phyloP scores from a whole-genome alignment of 1,140 invertebrate genomes.

The Hycleus phaleratus region DNA sequence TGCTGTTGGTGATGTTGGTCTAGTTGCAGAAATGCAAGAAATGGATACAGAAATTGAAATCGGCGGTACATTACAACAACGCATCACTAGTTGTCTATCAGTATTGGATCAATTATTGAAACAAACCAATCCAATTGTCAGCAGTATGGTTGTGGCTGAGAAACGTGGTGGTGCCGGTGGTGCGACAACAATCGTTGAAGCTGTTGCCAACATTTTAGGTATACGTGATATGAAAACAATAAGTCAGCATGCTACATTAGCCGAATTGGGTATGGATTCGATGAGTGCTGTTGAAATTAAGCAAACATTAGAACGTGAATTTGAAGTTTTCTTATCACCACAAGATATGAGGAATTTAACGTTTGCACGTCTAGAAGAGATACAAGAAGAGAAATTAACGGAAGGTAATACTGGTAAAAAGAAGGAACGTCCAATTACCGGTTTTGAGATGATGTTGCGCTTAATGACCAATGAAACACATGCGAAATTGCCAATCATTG shows the following conservation, averaged over 20 bases:
- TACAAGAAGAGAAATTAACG: neutral
- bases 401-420: neutral
- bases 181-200: constrained; percentile 45
- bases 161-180: constrained; percentile 39
- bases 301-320: constrained; percentile 59
- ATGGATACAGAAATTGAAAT: constrained; percentile 66
- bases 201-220: constrained; percentile 55
- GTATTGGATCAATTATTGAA: constrained; percentile 60
- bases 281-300: constrained; percentile 74
- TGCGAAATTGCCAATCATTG: neutral
- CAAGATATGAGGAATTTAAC: constrained; percentile 50
- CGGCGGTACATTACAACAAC: constrained; percentile 77
- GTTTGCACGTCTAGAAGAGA: constrained; percentile 18
- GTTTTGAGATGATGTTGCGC: neutral
- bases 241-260: constrained; percentile 58
- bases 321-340: constrained; percentile 52
- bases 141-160: constrained; percentile 56
- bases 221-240: constrained; percentile 36
- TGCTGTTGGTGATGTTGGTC: constrained; percentile 59
- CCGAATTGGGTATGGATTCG: constrained; percentile 82
- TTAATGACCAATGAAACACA: neutral
- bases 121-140: constrained; percentile 65
- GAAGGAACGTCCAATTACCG: neutral
- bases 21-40: constrained; percentile 72
- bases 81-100: constrained; percentile 68